Evolutionary conservation across 2,113 vertebrate species (phyloP).

Genomic region (Pelobates fuscus): DNA sequence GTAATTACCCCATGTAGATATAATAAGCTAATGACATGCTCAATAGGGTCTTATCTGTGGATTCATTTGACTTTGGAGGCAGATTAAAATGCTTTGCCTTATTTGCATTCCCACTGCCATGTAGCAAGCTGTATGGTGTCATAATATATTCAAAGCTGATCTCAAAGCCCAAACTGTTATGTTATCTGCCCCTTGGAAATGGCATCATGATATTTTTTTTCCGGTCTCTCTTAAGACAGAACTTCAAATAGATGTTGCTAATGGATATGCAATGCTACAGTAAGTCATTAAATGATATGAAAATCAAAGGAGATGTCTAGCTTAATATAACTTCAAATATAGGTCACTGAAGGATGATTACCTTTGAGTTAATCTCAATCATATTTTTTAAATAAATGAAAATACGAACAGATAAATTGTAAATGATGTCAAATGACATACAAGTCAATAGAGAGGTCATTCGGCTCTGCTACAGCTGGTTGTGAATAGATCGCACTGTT

Average conservation of each 20-base stretch:
- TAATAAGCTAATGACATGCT: background rate
- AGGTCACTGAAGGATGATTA: background rate
- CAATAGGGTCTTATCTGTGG: background rate
- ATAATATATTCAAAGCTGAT: background rate
- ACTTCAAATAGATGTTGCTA: background rate
- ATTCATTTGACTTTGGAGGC: background rate
- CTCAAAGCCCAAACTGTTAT: background rate
- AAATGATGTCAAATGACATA: too few relatives aligned
- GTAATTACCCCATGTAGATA: background rate
- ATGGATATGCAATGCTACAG: background rate
- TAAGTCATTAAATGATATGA: slow-evolving; percentile 4
- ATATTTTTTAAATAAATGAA: background rate
- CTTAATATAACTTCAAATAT: background rate
- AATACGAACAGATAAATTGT: too few relatives aligned
- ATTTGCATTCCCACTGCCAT: background rate
- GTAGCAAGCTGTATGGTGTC: background rate
- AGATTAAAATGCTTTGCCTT: background rate
- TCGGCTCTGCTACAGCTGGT: too few relatives aligned
- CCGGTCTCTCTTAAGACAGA: background rate
- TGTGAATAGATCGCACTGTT: too few relatives aligned
- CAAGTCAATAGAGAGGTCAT: too few relatives aligned
- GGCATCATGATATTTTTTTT: background rate
- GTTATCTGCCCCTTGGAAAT: background rate
- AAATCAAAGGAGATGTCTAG: background rate
- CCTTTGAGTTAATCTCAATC: background rate